Percentiles rank a stretch among this genome's conserved stretches.
These are phyloP conservation scores for Caenorhabditis becei DNA, from an alignment of 2,888 invertebrate species.

Conservation along the genomic window DNA sequence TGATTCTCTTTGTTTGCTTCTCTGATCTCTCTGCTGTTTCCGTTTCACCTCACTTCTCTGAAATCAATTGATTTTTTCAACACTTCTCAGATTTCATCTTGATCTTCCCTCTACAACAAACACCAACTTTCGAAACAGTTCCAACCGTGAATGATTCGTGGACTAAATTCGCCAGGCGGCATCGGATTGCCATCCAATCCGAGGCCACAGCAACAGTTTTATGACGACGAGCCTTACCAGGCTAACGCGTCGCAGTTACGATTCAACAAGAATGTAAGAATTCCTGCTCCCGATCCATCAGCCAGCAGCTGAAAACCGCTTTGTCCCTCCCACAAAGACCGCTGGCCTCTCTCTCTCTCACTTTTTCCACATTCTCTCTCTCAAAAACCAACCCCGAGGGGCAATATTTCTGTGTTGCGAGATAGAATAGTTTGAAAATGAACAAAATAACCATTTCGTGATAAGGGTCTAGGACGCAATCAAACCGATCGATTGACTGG, in stretches of 20 bases:
- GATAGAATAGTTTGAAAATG: slow-evolving; percentile 1
- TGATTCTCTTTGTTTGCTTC: slow-evolving; percentile 9
- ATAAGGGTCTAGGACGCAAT: slow-evolving; percentile 8
- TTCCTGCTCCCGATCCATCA: not conserved
- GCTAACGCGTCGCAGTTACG: slow-evolving; percentile 60
- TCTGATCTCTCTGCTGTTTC: not conserved
- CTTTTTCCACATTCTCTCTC: not conserved
- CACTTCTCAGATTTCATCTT: slow-evolving; percentile 23
- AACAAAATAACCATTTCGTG: slow-evolving; percentile 22
- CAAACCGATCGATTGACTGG: slow-evolving; percentile 28
- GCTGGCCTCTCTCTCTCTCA: not conserved
- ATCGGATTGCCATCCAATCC: slow-evolving; percentile 33
- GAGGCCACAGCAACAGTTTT: slow-evolving; percentile 57
- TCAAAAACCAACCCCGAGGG: not conserved
- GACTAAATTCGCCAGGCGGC: slow-evolving; percentile 59
- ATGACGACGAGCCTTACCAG: slow-evolving; percentile 70
- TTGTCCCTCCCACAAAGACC: not conserved
- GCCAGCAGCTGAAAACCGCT: slow-evolving; percentile 14
- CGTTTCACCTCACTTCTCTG: not conserved
- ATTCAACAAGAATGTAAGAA: slow-evolving; percentile 51
- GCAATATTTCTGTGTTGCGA: slow-evolving; percentile 9
- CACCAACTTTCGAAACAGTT: slow-evolving; percentile 2
- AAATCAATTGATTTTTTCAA: slow-evolving; percentile 12
- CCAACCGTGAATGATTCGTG: slow-evolving; percentile 42
- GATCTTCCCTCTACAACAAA: slow-evolving; percentile 2